These are phyloP conservation scores for Montipora efflorescens DNA, from an alignment of 64 coral and sea anemone genomes.

Conservation along the genomic window DNA sequence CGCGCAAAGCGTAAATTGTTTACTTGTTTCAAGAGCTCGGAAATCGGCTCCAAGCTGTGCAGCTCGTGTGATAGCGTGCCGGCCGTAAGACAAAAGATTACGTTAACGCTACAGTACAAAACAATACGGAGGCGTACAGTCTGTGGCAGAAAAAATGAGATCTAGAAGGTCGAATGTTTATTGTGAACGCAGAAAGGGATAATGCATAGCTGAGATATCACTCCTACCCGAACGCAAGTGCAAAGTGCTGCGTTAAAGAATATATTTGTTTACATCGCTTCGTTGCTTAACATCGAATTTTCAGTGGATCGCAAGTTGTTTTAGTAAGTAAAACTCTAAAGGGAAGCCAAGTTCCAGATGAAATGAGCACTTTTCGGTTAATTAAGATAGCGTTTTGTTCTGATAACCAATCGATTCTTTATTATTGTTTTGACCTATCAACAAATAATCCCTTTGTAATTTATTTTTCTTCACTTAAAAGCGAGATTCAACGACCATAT, in stretches of 20 bases:
- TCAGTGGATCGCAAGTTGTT: background rate
- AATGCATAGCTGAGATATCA: constrained; percentile 22
- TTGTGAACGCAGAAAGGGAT: background rate
- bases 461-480: background rate
- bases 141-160: background rate
- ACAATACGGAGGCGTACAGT: background rate
- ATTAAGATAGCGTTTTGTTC: background rate
- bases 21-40: background rate
- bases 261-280: constrained; percentile 18
- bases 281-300: background rate
- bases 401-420: background rate
- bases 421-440: background rate
- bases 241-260: constrained; percentile 28
- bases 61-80: constrained; percentile 31
- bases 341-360: background rate
- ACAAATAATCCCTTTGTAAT: background rate
- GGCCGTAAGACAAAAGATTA: background rate
- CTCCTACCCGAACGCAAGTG: background rate
- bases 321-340: background rate
- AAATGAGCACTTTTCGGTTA: background rate
- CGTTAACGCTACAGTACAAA: background rate
- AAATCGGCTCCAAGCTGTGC: constrained; percentile 5
- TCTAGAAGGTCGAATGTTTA: background rate
- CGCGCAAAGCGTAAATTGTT: constrained; percentile 5
- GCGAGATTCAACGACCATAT: background rate